These are phyloP conservation scores for Lasioglossum oenotherae DNA, from an alignment of 2,888 invertebrate genomes.

Conservation along the genomic window DNA sequence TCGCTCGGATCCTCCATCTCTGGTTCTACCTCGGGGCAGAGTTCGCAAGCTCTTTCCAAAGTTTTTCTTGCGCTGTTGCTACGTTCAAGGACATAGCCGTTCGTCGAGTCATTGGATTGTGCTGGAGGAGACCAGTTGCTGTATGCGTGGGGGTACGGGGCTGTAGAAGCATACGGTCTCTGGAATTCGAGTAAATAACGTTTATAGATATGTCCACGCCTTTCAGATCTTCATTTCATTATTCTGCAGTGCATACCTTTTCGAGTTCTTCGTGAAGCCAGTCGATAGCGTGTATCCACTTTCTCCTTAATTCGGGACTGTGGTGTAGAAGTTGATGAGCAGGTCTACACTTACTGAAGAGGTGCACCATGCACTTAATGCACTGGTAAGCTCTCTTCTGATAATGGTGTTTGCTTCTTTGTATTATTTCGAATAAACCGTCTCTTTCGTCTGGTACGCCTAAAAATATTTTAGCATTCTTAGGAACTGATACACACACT, in stretches of 20 bases:
- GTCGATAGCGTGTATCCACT: slow-evolving; percentile 95
- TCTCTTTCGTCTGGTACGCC: slow-evolving; percentile 93
- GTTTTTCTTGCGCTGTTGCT: slow-evolving; percentile 97
- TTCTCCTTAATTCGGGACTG: slow-evolving; percentile 91
- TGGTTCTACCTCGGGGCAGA: slow-evolving; percentile 89
- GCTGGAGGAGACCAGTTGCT: slow-evolving; percentile 97
- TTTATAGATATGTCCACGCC: neutral
- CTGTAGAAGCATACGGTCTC: slow-evolving; percentile 86
- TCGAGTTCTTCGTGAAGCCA: slow-evolving; percentile 99
- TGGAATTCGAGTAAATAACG: slow-evolving; percentile 62
- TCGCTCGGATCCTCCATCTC: slow-evolving; percentile 73
- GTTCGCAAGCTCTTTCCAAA: slow-evolving; percentile 91
- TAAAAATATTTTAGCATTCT: slow-evolving; percentile 69
- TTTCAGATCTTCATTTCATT: neutral
- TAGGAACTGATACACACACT: neutral
- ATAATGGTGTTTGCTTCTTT: slow-evolving; percentile 96
- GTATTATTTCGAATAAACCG: slow-evolving; percentile 96
- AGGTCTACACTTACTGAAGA: slow-evolving; percentile 93
- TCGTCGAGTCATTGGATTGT: slow-evolving; percentile 97
- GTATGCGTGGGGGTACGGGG: slow-evolving; percentile 94
- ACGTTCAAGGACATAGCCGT: slow-evolving; percentile 96
- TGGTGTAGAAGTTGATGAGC: slow-evolving; percentile 92
- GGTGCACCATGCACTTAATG: slow-evolving; percentile 96
- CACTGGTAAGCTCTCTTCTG: slow-evolving; percentile 99
- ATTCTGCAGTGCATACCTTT: slow-evolving; percentile 85